phyloP scores from a whole-genome alignment of 2,797 vertebrate genomes.

The Myiothlypis coronata region DNA sequence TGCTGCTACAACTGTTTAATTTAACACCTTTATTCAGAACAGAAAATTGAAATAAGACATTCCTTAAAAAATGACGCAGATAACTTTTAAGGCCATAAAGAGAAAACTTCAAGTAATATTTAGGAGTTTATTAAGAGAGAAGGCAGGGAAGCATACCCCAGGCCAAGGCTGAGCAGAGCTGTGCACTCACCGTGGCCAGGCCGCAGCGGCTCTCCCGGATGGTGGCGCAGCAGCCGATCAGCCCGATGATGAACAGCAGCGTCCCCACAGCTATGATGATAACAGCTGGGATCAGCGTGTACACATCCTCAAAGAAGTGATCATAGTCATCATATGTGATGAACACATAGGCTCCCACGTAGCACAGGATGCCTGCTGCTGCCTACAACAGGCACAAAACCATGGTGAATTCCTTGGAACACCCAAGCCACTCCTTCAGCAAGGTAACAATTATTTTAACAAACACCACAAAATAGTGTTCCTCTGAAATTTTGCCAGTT shows the following conservation, averaged over 20 bases:
- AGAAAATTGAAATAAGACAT: background rate
- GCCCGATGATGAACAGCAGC: constrained; percentile 91
- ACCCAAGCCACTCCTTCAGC: background rate
- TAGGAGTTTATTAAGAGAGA: background rate
- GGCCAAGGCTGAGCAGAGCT: background rate
- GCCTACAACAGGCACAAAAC: constrained; percentile 75
- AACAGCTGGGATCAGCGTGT: constrained; percentile 91
- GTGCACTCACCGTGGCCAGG: constrained; percentile 85
- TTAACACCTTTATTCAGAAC: background rate
- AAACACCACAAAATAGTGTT: background rate
- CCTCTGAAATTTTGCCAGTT: background rate
- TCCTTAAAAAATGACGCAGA: background rate
- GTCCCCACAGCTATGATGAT: constrained; percentile 93
- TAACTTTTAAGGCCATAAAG: background rate
- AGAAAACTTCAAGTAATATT: background rate
- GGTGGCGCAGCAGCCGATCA: constrained; percentile 96
- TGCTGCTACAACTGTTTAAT: background rate
- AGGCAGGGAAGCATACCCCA: background rate
- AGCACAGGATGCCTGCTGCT: constrained; percentile 94
- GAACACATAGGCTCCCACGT: constrained; percentile 97
- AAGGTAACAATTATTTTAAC: background rate
- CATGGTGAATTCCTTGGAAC: background rate
- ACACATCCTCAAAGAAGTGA: constrained; percentile 96
- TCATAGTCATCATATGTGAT: constrained; percentile 98
- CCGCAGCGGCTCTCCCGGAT: constrained; percentile 95